A percentile compares a stretch with the other conserved stretches of the same genome.
These are phyloP conservation scores for Urocyon cinereoargenteus DNA, from an alignment of 2,797 vertebrate genomes.

Conservation along the genomic window DNA sequence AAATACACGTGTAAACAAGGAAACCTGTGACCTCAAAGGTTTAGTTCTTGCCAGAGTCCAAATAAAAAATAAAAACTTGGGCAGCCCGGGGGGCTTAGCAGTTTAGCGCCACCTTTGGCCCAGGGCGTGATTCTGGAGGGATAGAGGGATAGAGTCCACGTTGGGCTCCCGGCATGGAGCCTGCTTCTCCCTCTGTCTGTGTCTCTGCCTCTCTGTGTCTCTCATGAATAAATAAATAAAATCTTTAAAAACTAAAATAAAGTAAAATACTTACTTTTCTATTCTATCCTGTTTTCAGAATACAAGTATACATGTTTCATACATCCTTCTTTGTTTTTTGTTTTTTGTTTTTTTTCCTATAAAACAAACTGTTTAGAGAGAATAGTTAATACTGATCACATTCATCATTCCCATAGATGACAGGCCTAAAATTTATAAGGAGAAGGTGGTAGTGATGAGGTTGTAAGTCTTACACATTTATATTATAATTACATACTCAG, in stretches of 20 bases:
- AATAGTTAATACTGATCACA: neutral
- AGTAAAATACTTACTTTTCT: neutral
- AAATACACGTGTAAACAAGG: conserved; percentile 8
- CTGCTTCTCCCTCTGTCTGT: too few species aligned
- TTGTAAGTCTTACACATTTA: neutral
- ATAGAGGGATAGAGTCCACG: too few species aligned
- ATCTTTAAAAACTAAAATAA: too few species aligned
- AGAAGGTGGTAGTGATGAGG: neutral
- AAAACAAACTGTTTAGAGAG: neutral
- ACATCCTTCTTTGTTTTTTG: neutral
- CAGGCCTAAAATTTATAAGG: neutral
- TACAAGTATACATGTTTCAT: neutral
- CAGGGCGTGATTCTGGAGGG: too few species aligned
- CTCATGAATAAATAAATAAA: too few species aligned
- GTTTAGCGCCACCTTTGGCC: too few species aligned
- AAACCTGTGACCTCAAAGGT: neutral
- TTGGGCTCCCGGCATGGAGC: too few species aligned
- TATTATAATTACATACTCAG: neutral
- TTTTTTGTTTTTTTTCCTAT: neutral
- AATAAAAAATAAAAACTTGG: neutral
- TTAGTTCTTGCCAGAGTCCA: neutral
- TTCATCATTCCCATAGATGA: neutral
- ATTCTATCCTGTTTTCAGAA: conserved; percentile 39
- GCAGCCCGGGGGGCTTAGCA: too few species aligned
- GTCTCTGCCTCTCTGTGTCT: too few species aligned